Evolutionary conservation across 2,113 vertebrate species (phyloP).

Genomic region (Haplochromis burtoni): DNA sequence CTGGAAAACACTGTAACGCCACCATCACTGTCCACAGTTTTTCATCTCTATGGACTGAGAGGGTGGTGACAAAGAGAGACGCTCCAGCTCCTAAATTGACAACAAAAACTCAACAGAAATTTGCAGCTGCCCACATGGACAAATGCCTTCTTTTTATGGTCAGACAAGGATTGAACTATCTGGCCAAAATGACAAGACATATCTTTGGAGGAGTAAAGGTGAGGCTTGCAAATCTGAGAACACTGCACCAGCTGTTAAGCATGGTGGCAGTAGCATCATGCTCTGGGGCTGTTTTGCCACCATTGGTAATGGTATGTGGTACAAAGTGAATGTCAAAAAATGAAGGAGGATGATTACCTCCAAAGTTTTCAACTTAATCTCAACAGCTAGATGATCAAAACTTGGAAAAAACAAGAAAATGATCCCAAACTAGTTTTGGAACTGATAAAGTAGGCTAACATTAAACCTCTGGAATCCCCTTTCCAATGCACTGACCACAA

Average conservation of each 20-base stretch:
- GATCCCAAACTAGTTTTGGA: not conserved
- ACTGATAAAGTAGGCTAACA: not conserved
- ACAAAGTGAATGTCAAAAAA: not conserved
- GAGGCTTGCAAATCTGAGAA: not conserved
- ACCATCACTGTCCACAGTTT: not conserved
- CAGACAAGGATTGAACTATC: not conserved
- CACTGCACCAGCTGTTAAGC: not conserved
- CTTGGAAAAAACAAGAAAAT: not conserved
- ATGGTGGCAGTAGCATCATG: not conserved
- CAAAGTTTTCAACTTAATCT: not conserved
- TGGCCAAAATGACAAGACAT: not conserved
- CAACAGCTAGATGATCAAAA: not conserved
- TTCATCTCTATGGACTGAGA: not conserved
- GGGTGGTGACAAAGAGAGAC: not conserved
- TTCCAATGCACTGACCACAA: not conserved
- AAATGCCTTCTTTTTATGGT: not conserved
- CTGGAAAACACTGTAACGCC: not conserved
- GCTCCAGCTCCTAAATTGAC: not conserved
- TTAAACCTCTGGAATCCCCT: not conserved
- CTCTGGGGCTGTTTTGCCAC: not conserved
- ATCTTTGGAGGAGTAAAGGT: not conserved
- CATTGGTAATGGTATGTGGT: not conserved
- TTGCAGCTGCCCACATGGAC: not conserved
- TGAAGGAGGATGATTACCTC: not conserved
- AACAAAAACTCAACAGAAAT: not conserved